phyloP scores from a whole-genome alignment of 1,140 invertebrate genomes.

The Leptinotarsa texana region DNA sequence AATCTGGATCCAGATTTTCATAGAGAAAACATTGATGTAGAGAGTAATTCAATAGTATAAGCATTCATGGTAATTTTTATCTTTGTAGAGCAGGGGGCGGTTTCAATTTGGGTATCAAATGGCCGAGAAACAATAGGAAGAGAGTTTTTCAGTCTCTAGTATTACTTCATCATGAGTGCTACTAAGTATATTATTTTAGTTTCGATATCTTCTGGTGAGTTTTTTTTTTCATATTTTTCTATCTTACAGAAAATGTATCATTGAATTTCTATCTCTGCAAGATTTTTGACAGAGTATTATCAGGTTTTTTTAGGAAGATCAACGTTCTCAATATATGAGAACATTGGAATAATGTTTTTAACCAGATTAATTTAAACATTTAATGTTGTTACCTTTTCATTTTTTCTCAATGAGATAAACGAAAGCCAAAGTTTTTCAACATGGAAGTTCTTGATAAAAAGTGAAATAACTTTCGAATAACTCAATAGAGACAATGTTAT shows the following conservation, averaged over 20 bases:
- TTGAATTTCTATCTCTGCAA: neutral
- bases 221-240: neutral
- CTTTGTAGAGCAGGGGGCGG: constrained; percentile 4
- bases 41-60: too few species aligned
- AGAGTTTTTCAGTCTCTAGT: neutral
- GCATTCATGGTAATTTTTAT: neutral
- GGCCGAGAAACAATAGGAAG: neutral
- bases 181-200: neutral
- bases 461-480: too few species aligned
- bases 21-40: too few species aligned
- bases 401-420: too few species aligned
- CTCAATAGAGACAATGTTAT: too few species aligned
- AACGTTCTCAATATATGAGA: neutral
- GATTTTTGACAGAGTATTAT: neutral
- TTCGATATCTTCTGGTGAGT: constrained; percentile 2
- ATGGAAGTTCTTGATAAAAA: too few species aligned
- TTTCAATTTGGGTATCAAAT: neutral
- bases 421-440: too few species aligned
- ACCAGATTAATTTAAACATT: neutral
- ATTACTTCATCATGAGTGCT: neutral
- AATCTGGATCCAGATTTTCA: too few species aligned
- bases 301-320: neutral
- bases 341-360: neutral
- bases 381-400: too few species aligned
- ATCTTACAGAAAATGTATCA: neutral